A percentile compares a stretch with the other conserved stretches of the same genome.
Evolutionary conservation across 1,140 invertebrate species (phyloP).

Genomic region (Bemisia tabaci): DNA sequence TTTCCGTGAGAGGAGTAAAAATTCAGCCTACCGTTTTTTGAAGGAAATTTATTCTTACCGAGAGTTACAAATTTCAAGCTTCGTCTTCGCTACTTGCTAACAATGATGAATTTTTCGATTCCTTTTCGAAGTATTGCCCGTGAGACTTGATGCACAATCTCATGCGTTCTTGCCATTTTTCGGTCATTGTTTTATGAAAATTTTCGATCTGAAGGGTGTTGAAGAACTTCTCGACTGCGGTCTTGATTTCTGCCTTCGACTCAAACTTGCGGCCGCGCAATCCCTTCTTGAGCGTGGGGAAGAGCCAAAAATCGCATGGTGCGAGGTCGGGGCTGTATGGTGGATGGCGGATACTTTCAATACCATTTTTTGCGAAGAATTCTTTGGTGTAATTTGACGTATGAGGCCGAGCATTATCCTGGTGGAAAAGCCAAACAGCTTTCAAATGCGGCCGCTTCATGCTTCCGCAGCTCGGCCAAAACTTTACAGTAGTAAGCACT

Average conservation of each 20-base stretch:
- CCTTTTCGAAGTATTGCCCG: no score
- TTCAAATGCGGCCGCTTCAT: not conserved
- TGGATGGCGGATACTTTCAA: constrained; percentile 7
- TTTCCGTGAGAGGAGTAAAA: no score
- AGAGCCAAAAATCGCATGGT: constrained; percentile 21
- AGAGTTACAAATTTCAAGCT: no score
- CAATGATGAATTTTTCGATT: no score
- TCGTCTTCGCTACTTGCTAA: no score
- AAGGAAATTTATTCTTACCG: no score
- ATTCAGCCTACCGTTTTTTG: no score
- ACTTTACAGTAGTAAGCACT: not conserved
- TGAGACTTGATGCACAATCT: no score
- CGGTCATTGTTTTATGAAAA: no score
- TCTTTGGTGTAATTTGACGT: not conserved
- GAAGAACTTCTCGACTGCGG: not conserved
- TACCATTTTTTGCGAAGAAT: constrained; percentile 3
- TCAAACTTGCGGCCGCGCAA: constrained; percentile 15
- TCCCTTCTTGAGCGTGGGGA: constrained; percentile 17
- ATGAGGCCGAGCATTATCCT: constrained; percentile 12
- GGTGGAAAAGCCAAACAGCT: not conserved
- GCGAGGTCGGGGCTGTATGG: constrained; percentile 12
- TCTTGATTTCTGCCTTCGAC: constrained; percentile 9
- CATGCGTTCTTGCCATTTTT: no score
- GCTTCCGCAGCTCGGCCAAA: not conserved
- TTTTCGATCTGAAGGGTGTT: no score